Conservation (phyloP, 2,888 invertebrate species). For the Encarsia formosa region DNA sequence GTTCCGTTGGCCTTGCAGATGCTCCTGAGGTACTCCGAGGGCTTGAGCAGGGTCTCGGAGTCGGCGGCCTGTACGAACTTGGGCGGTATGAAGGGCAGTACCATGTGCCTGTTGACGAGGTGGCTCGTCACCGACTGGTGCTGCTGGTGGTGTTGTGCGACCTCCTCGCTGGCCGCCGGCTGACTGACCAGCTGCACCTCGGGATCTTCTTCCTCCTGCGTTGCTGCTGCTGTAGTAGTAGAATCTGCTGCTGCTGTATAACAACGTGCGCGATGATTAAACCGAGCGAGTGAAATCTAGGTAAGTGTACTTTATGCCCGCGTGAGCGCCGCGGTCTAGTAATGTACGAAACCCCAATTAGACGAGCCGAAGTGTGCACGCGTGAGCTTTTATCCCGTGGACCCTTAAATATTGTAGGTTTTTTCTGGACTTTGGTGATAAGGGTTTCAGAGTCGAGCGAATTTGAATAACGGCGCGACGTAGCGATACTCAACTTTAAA, state of each 20-base stretch:
- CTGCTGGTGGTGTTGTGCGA: background rate
- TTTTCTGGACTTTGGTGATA: too few species aligned
- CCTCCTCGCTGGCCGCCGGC: constrained; percentile 38
- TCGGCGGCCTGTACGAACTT: constrained; percentile 71
- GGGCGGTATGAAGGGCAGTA: constrained; percentile 85
- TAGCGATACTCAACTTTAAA: too few species aligned
- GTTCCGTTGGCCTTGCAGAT: constrained; percentile 57
- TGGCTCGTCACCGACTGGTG: constrained; percentile 45
- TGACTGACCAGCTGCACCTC: constrained; percentile 46
- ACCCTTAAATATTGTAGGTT: too few species aligned
- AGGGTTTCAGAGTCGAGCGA: too few species aligned
- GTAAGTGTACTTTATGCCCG: constrained; percentile 51
- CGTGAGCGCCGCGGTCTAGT: constrained; percentile 50
- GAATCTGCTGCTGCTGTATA: too few species aligned
- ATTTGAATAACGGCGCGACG: too few species aligned
- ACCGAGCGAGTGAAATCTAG: constrained; percentile 48
- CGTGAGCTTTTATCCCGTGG: too few species aligned
- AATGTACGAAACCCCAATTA: too few species aligned
- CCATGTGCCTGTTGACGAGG: constrained; percentile 81
- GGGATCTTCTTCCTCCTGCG: constrained; percentile 41
- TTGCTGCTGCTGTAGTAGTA: constrained; percentile 36
- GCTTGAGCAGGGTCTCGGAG: constrained; percentile 82
- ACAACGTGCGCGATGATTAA: too few species aligned
- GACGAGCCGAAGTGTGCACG: too few species aligned
- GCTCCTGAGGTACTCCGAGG: constrained; percentile 85